A percentile compares a stretch with the other conserved stretches of the same genome.
Evolutionary conservation across 2,888 invertebrate species (phyloP).

Genomic region (Fragum fragum): DNA sequence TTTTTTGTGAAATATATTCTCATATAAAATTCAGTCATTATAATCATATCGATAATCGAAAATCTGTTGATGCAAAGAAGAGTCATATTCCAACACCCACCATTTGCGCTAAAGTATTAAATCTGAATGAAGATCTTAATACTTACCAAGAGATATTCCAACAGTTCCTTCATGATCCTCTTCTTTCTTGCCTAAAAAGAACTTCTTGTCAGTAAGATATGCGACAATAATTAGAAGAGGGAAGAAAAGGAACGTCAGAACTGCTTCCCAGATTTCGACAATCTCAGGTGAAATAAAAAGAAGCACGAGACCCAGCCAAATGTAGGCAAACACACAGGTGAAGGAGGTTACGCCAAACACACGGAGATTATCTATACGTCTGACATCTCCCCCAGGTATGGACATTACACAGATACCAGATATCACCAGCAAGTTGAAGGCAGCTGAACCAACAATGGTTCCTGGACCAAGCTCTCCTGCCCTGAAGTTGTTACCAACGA

Average conservation of each 20-base stretch:
- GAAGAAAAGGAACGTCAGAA: conserved; percentile 89
- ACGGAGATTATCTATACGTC: conserved; percentile 87
- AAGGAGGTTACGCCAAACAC: conserved; percentile 87
- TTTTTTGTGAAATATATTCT: no score
- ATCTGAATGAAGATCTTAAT: no score
- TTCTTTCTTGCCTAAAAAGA: conserved; percentile 80
- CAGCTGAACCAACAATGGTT: conserved; percentile 89
- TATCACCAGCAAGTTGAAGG: conserved; percentile 89
- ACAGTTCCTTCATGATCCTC: conserved; percentile 78
- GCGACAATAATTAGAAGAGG: conserved; percentile 88
- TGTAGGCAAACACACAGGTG: conserved; percentile 89
- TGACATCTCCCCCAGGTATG: conserved; percentile 87
- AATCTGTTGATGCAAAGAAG: no score
- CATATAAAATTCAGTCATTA: no score
- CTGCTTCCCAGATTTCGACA: conserved; percentile 89
- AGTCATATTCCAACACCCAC: no score
- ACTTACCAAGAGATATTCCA: conserved; percentile 80
- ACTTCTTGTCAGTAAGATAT: conserved; percentile 88
- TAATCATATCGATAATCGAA: no score
- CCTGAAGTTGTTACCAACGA: conserved; percentile 87
- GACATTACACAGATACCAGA: conserved; percentile 88
- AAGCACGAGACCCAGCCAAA: conserved; percentile 89
- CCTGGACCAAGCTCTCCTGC: conserved; percentile 89
- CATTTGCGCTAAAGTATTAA: no score
- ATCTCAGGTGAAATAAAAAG: conserved; percentile 85